A percentile compares a stretch with the other conserved stretches of the same genome.
These are phyloP conservation scores for Chlorodrepanis virens DNA, from an alignment of 2,113 vertebrate genomes.

Conservation along the genomic window DNA sequence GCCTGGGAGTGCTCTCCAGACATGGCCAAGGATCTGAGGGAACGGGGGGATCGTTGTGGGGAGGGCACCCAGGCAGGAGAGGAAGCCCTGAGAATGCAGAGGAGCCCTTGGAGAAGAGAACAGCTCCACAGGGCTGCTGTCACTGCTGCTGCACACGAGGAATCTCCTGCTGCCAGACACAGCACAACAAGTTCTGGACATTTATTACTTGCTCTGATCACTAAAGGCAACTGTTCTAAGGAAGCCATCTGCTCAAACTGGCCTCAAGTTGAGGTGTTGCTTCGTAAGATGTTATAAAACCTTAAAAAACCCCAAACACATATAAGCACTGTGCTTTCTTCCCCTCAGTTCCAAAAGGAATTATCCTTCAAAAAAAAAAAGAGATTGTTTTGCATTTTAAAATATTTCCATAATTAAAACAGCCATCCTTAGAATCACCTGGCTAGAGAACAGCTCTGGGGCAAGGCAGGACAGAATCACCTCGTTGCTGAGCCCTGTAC, in stretches of 20 bases:
- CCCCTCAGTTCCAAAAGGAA: background rate
- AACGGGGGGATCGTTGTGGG: background rate
- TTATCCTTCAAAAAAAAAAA: background rate
- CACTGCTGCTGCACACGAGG: background rate
- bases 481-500: background rate
- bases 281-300: background rate
- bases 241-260: background rate
- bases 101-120: background rate
- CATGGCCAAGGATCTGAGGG: fast-evolving
- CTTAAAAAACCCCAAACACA: background rate
- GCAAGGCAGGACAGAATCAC: background rate
- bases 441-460: background rate
- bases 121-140: background rate
- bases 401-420: background rate
- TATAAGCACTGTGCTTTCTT: background rate
- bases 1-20: background rate
- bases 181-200: background rate
- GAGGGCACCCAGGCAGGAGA: background rate
- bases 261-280: background rate
- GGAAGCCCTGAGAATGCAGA: background rate
- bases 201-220: background rate
- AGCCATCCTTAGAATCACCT: background rate
- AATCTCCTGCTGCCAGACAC: background rate
- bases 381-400: background rate
- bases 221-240: background rate